These are phyloP conservation scores for Thymelicus sylvestris DNA, from an alignment of 2,888 invertebrate species.

Conservation along the genomic window DNA sequence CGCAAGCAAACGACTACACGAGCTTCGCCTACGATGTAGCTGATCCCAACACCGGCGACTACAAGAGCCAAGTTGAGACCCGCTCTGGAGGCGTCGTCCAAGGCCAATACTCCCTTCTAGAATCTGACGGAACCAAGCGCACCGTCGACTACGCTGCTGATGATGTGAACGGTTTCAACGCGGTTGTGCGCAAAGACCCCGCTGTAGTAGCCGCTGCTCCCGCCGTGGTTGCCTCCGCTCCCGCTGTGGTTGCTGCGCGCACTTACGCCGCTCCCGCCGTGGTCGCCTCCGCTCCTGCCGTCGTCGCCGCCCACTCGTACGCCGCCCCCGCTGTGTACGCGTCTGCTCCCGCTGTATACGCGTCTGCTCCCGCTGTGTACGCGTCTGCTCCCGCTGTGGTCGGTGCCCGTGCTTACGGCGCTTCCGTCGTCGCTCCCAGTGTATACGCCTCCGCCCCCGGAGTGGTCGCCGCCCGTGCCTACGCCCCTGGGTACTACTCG, in stretches of 20 bases:
- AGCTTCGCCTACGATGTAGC: constrained; percentile 83
- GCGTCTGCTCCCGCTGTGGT: constrained; percentile 39
- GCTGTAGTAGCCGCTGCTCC: constrained; percentile 51
- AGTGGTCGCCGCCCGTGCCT: constrained; percentile 28
- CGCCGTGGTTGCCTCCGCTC: constrained; percentile 43
- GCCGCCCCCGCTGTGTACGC: no score
- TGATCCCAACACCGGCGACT: constrained; percentile 83
- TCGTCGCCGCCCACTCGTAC: constrained; percentile 39
- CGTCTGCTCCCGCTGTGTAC: no score
- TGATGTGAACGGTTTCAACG: constrained; percentile 81
- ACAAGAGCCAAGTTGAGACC: constrained; percentile 81
- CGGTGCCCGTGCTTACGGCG: constrained; percentile 45
- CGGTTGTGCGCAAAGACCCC: constrained; percentile 81
- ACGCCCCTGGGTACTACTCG: constrained; percentile 28
- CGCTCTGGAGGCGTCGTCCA: constrained; percentile 76
- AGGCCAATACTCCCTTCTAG: constrained; percentile 82
- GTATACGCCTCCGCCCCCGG: constrained; percentile 46
- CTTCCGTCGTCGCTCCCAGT: constrained; percentile 48
- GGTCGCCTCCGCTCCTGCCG: constrained; percentile 43
- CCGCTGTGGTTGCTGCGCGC: constrained; percentile 41
- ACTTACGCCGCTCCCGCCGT: constrained; percentile 38
- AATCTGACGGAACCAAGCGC: constrained; percentile 81
- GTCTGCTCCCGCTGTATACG: no score
- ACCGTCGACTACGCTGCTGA: constrained; percentile 83
- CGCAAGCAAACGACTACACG: constrained; percentile 57